Base-by-base conservation (phyloP, 1,140 invertebrate genomes). In the Euwallacea similis region DNA sequence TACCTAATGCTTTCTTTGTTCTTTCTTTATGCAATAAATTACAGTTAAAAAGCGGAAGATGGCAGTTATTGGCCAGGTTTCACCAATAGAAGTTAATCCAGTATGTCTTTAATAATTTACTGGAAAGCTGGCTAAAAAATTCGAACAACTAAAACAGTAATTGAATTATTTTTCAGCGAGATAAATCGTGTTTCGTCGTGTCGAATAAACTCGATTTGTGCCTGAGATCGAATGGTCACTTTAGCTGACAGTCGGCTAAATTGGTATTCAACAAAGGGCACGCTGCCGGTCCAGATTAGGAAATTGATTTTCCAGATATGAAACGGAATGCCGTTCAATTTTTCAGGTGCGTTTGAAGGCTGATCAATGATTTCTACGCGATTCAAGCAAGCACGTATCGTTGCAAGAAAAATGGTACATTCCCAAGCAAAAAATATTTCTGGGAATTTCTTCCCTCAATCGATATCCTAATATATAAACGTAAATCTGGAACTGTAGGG, bases 111-210 rank as follows among this genome's bases (percentile, higher is more conserved):
- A 33, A 33, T 33, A 33, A 2, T 33, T 33, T 33, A 33, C 21
- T 1, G 21, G 4, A 4, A 33, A 33, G 4, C 21, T 33, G 21
- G 21, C 21, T 33, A 33, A 33, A 33, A 33, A 33, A 33, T 33
- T 33, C 21, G 21, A 50, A 50, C 46, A 13, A 50, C 9, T 13
- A 50, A 13, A 56, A 63, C 64, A 70, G 55, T 75, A 75, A 75
- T 75, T 75, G 73, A 66, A 75, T 75, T 73, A 75, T 75, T 73
- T 73, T 75, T 73, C 68, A 71, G 62, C 50, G 47, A 67, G 60
- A 71, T 74, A 74, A 58, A 70, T 73, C 69, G 72, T 67, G 68
- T 70, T 73, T 69, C 55, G 66, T 11, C 66, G 66, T 68, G 66
- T 44, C 55, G 66, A 53, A 60, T 68, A 68, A 68, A 68, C 42